A percentile compares a stretch with the other conserved stretches of the same genome.
These are phyloP conservation scores for Cyaniris semiargus DNA, from an alignment of 2,888 invertebrate species.

Conservation along the genomic window DNA sequence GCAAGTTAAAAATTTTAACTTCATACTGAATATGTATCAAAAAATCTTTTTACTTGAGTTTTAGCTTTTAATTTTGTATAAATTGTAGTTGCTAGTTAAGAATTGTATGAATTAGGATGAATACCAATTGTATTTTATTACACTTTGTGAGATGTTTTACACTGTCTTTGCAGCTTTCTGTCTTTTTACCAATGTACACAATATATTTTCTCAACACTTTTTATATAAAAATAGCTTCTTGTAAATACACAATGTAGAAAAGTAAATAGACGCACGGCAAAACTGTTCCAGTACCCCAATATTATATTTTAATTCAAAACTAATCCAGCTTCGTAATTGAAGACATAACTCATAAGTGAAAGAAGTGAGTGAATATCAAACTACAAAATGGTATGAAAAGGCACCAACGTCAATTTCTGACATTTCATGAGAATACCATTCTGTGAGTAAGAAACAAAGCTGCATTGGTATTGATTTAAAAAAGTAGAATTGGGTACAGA, in stretches of 20 bases:
- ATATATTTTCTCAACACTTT: background rate
- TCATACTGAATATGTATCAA: background rate
- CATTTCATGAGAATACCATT: too few species aligned
- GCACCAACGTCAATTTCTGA: too few species aligned
- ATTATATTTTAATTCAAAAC: background rate
- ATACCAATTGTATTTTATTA: conserved; percentile 5
- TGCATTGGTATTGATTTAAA: too few species aligned
- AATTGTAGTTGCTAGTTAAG: background rate
- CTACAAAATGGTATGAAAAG: too few species aligned
- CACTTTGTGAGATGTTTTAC: background rate
- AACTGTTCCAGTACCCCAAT: background rate
- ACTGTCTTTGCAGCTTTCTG: background rate
- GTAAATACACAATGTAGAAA: conserved; percentile 4
- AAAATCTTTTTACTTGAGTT: background rate
- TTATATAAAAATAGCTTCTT: background rate
- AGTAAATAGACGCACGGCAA: background rate
- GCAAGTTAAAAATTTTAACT: background rate
- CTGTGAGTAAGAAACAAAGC: too few species aligned
- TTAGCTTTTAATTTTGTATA: background rate
- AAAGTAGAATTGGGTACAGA: too few species aligned
- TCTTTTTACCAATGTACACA: background rate
- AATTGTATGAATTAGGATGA: background rate
- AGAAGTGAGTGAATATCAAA: too few species aligned
- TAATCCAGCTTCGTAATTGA: too few species aligned
- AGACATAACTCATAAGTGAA: too few species aligned